These are phyloP conservation scores for Ciconia maguari DNA, from an alignment of 2,113 vertebrate genomes.

Conservation along the genomic window DNA sequence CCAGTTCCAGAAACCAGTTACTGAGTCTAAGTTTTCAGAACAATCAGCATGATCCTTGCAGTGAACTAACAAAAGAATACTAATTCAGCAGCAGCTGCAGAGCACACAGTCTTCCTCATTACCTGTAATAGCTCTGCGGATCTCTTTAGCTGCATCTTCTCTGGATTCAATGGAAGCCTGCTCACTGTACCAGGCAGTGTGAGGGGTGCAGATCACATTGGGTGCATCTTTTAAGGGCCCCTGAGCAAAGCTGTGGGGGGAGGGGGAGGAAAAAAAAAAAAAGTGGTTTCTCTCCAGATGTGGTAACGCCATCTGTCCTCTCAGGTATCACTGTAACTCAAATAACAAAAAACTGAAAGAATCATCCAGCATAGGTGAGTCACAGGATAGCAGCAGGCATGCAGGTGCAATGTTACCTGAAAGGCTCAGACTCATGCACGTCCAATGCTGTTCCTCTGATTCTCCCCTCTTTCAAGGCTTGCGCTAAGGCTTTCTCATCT, in stretches of 20 bases:
- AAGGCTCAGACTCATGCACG: slow-evolving; percentile 88
- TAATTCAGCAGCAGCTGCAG: slow-evolving; percentile 17
- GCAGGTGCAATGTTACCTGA: slow-evolving; percentile 74
- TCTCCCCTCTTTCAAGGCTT: slow-evolving; percentile 88
- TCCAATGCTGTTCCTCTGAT: slow-evolving; percentile 89
- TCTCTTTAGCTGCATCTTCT: slow-evolving; percentile 89
- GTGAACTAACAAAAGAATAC: not conserved
- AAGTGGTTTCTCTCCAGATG: not conserved
- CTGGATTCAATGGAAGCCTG: slow-evolving; percentile 89
- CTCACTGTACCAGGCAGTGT: slow-evolving; percentile 92
- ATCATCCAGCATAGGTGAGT: not conserved
- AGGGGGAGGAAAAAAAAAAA: not conserved
- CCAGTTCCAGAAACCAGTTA: not conserved
- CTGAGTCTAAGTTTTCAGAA: not conserved
- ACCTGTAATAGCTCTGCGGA: slow-evolving; percentile 90
- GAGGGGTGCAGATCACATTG: slow-evolving; percentile 89
- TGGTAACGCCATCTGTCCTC: not conserved
- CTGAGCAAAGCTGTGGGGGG: slow-evolving; percentile 80
- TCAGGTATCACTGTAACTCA: not conserved
- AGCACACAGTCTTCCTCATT: not conserved
- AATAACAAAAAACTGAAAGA: not conserved
- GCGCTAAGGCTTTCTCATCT: slow-evolving; percentile 88
- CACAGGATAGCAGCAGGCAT: not conserved
- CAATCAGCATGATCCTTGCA: not conserved
- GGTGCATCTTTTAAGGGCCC: slow-evolving; percentile 89